Base-by-base conservation (phyloP, 2,113 vertebrate species). In the Cephalopterus ornatus region DNA sequence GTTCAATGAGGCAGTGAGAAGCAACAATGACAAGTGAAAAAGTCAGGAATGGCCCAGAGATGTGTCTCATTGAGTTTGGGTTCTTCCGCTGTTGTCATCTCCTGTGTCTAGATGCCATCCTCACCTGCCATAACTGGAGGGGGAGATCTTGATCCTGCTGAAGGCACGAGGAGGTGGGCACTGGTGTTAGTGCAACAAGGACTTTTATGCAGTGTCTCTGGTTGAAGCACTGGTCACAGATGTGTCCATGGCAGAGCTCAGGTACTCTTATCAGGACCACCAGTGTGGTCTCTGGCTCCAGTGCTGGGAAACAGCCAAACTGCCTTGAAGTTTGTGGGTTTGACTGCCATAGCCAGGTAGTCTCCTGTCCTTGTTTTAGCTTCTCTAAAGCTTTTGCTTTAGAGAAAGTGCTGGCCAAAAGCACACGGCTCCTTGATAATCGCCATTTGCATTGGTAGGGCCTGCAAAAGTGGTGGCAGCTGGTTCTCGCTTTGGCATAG, bases 111-210 rank as follows among this genome's bases (percentile, higher is more conserved):
- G 42, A 22, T 41, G n/a, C 62, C 8, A 6, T 63, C 37, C 49
- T 88, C 2, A 0, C 55, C 37, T 35, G 47, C 56, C 1, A 7
- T 67, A 16, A 5, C 58, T 2, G 3, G 11, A 58, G 28, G 2
- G 5, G 22, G 19, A 33, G 32, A 59, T 55, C 24, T 59, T 7
- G 1, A 44, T 56, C n/a, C 20, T 11, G 2, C 22, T 71, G 52
- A 67, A 75, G 12, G 21, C 32, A 37, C 14, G 16, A 13, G 11
- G 5, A 8, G 2, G 4, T 65, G 74, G 50, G 22, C 23, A 19
- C 8, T 67, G 26, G 7, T 62, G 33, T 74, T 66, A 35, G 30
- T 35, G 65, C 61, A 87, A 21, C 22, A 58, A 35, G 39, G 33
- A 18, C 28, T 89, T 73, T 84, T 53, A 9, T 62, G 21, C 22